Percentiles rank a stretch among this genome's conserved stretches.
Evolutionary conservation across 2,888 invertebrate species (phyloP).

Genomic region (Synergus gifuensis): DNA sequence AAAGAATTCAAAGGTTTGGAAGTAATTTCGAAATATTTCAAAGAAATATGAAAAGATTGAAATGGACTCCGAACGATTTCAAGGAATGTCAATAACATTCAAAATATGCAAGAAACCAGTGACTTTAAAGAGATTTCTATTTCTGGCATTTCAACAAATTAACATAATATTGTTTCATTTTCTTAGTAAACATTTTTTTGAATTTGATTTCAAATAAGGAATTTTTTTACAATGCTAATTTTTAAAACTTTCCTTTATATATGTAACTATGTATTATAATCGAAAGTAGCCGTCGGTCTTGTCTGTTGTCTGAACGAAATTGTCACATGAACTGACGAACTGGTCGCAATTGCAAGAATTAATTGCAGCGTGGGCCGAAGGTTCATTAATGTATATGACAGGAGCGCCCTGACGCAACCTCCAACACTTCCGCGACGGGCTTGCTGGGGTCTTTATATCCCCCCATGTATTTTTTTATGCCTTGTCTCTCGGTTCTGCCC

Average conservation of each 20-base stretch:
- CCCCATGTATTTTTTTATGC: conserved; percentile 16
- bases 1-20: too few relatives aligned
- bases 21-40: too few relatives aligned
- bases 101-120: too few relatives aligned
- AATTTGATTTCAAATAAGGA: too few relatives aligned
- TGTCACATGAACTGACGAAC: conserved; percentile 51
- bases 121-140: too few relatives aligned
- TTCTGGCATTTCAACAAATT: too few relatives aligned
- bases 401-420: conserved; percentile 44
- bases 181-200: too few relatives aligned
- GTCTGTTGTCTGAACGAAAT: conserved; percentile 49
- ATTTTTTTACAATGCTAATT: not conserved
- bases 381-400: conserved; percentile 17
- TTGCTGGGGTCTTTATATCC: conserved; percentile 11
- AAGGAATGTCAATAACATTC: too few relatives aligned
- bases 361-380: conserved; percentile 57
- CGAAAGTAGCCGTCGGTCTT: conserved; percentile 46
- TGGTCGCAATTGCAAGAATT: conserved; percentile 59
- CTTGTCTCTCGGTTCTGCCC: conserved; percentile 8
- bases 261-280: not conserved
- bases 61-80: too few relatives aligned
- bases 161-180: too few relatives aligned
- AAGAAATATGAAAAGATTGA: too few relatives aligned
- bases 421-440: conserved; percentile 51
- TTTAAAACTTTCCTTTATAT: not conserved